Evolutionary conservation across 1,140 invertebrate genomes (phyloP).

Genomic region (Drosophila chauvacae): DNA sequence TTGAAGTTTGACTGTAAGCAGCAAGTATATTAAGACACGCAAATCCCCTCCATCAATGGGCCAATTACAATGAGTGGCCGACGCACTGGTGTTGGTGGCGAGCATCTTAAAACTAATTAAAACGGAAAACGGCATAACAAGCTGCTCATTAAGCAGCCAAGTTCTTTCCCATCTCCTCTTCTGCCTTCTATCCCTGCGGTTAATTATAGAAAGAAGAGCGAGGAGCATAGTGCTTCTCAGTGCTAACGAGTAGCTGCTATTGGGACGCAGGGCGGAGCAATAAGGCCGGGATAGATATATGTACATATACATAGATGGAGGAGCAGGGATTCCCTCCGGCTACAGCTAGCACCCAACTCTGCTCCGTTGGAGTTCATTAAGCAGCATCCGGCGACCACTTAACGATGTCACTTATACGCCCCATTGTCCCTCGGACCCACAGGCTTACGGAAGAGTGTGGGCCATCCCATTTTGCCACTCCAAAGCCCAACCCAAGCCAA

Average conservation of each 20-base stretch:
- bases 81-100: conserved; percentile 68
- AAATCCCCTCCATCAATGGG: conserved; percentile 68
- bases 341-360: conserved; percentile 21
- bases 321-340: neutral
- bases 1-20: neutral
- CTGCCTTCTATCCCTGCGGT: conserved; percentile 57
- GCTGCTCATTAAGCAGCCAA: conserved; percentile 79
- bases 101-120: conserved; percentile 70
- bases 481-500: conserved; percentile 7
- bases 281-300: conserved; percentile 22
- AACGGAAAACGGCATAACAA: conserved; percentile 72
- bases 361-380: conserved; percentile 76
- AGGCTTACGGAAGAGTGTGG: conserved; percentile 7
- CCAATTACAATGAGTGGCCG: conserved; percentile 74
- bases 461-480: conserved; percentile 19
- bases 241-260: conserved; percentile 57
- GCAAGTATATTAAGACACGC: neutral
- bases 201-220: conserved; percentile 82
- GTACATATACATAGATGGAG: conserved; percentile 5
- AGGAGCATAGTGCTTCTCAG: conserved; percentile 39
- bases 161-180: neutral
- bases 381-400: conserved; percentile 75
- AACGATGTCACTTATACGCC: conserved; percentile 82
- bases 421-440: conserved; percentile 72
- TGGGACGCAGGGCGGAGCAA: conserved; percentile 18